These are phyloP conservation scores for Cepaea hortensis DNA, from an alignment of 2,888 invertebrate genomes.

Conservation along the genomic window DNA sequence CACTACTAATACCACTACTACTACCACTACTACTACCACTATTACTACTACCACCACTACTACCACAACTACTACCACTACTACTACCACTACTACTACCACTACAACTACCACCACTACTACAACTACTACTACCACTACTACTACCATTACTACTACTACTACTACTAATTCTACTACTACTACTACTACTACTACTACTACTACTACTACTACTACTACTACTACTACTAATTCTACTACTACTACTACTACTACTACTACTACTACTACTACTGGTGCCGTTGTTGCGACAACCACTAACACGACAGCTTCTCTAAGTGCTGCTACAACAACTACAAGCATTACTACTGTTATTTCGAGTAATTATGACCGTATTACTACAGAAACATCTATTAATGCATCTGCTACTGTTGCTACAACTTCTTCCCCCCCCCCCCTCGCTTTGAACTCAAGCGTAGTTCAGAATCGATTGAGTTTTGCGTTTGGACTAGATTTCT, in stretches of 20 bases:
- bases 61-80: too few species aligned
- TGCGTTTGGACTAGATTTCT: too few species aligned
- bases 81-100: neutral
- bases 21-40: too few species aligned
- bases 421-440: too few species aligned
- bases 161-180: neutral
- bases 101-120: neutral
- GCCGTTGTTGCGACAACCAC: neutral
- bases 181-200: slow-evolving; percentile 22
- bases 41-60: too few species aligned
- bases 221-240: slow-evolving; percentile 13
- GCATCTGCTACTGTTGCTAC: too few species aligned
- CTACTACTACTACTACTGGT: neutral
- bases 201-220: slow-evolving; percentile 8
- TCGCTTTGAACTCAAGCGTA: too few species aligned
- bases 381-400: too few species aligned
- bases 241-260: slow-evolving; percentile 2
- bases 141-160: neutral
- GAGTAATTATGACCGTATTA: neutral
- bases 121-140: neutral
- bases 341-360: too few species aligned
- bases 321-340: neutral
- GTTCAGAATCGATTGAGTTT: too few species aligned
- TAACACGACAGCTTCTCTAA: neutral
- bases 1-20: too few species aligned